phyloP scores from a whole-genome alignment of 2,888 invertebrate species.

The Metellina segmentata region DNA sequence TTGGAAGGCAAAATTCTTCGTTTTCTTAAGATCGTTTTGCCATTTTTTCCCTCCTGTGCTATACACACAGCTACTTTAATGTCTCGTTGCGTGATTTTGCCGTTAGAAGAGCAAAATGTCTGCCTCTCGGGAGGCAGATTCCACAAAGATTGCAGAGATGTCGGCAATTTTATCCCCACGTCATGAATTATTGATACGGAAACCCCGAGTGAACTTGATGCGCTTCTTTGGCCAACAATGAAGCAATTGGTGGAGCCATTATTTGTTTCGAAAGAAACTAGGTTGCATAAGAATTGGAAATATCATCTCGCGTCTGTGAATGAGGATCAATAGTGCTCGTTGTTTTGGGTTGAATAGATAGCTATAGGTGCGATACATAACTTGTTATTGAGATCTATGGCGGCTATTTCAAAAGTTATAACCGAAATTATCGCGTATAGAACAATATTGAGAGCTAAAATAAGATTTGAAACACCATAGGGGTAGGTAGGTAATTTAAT shows the following conservation, averaged over 20 bases:
- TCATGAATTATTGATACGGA: constrained; percentile 1
- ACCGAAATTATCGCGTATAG: too few relatives aligned
- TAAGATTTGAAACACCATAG: too few relatives aligned
- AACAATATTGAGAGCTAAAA: too few relatives aligned
- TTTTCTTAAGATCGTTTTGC: not conserved
- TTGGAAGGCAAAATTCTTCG: not conserved
- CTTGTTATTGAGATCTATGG: not conserved
- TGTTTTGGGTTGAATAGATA: not conserved
- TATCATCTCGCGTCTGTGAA: not conserved
- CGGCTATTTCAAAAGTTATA: too few relatives aligned
- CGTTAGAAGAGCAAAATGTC: not conserved
- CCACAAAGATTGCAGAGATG: not conserved
- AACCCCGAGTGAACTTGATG: not conserved
- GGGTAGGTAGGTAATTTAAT: too few relatives aligned
- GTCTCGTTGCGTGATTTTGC: not conserved
- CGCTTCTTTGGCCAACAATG: not conserved
- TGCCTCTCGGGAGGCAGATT: not conserved
- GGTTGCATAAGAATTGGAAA: not conserved
- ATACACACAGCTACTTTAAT: not conserved
- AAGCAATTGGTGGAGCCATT: not conserved
- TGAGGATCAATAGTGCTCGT: not conserved
- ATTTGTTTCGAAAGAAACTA: not conserved
- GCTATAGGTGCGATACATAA: not conserved
- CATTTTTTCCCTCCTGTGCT: not conserved
- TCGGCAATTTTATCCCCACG: not conserved